Base-by-base conservation (phyloP, 2,888 invertebrate species). In the Aquatica leii region DNA sequence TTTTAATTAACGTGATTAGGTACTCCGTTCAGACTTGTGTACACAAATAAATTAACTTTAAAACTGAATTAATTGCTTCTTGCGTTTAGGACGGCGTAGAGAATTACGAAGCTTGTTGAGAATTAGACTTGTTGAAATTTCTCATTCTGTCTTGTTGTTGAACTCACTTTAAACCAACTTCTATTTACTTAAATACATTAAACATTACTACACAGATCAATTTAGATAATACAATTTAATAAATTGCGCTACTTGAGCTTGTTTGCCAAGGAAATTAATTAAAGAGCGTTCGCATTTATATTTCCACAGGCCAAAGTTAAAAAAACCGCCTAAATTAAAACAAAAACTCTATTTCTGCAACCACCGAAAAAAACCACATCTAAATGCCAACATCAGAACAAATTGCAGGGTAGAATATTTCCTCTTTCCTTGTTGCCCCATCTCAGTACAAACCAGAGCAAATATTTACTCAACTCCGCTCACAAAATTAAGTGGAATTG, bases 401-500 rank as follows among this genome's bases (percentile, higher is more conserved):
- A 69, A 74, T 74, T 69, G 73, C 69, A 66, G 67, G 66, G 64
- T 49, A 52, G 60, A 66, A 66, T 63, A 66, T 69, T 70, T 63
- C 65, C 62, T 62, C 60, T 59, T 52, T 55, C 41, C 61, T 31
- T 54, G 62, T 59, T 62, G 57, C 64, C 71, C 76, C 74, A 76
- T 77, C 75, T 74, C 74, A 57, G 74, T 77, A 78, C 80, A 78
- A 80, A 78, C 79, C 78, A 74, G 71, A 62, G 78, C 80, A 81
- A 82, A 82, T 82, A 81, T 82, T 82, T 81, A 76, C 80, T 73
- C 78, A 76, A 77, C 76, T 80, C 77, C 79, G 80, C 79, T 81
- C 81, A 81, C 81, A 82, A 82, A 82, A 82, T 82, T 82, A 82
- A 82, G 82, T 82, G 82, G 81, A 81, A 81, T 81, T 81, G 82